Evolutionary conservation across 2,888 invertebrate species (phyloP).

Genomic region (Alsophila aescularia): DNA sequence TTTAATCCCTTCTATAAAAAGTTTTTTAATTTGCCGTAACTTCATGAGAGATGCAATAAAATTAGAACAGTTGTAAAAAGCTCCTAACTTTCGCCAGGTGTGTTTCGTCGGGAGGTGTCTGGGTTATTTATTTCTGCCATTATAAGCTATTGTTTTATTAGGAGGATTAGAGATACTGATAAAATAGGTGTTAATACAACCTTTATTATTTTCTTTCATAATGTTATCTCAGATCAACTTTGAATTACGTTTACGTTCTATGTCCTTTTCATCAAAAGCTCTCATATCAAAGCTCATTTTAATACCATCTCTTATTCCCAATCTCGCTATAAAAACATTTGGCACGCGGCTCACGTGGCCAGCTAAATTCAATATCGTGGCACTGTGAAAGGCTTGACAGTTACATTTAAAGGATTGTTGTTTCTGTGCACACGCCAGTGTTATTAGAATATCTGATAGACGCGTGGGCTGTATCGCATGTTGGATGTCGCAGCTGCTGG

Average conservation of each 20-base stretch:
- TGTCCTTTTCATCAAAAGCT: not conserved
- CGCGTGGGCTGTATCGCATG: conserved; percentile 24
- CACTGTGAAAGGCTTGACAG: conserved; percentile 34
- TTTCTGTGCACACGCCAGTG: conserved; percentile 36
- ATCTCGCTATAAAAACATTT: conserved; percentile 39
- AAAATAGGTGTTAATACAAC: not conserved
- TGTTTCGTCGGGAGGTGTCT: no score
- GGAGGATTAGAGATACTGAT: no score
- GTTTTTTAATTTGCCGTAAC: conserved; percentile 19
- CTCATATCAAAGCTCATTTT: not conserved
- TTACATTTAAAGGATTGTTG: conserved; percentile 38
- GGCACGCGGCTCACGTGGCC: conserved; percentile 37
- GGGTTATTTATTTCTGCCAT: not conserved
- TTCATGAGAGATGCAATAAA: conserved; percentile 25
- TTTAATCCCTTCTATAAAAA: not conserved
- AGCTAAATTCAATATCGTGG: conserved; percentile 9
- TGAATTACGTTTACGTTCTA: no score
- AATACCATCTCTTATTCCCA: conserved; percentile 24
- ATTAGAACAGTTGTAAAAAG: conserved; percentile 5
- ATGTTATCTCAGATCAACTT: no score
- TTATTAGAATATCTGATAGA: conserved; percentile 27
- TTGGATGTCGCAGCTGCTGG: conserved; percentile 22
- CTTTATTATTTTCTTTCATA: no score
- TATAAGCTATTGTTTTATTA: no score
- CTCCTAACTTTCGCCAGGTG: no score